Evolutionary conservation across 1,140 invertebrate genomes (phyloP).

Genomic region (Sycobia sp.): DNA sequence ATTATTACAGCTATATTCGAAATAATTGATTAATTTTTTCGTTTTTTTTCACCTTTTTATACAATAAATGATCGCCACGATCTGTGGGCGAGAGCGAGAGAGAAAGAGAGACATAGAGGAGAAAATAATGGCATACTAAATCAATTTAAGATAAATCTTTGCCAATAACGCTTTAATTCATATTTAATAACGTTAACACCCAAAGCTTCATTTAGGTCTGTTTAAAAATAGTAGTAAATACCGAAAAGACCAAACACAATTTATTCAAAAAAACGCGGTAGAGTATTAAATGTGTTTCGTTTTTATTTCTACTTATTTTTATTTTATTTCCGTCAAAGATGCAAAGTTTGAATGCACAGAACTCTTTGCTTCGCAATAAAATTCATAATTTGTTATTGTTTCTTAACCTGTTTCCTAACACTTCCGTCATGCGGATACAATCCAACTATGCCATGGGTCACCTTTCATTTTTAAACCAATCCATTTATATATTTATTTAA

Average conservation of each 20-base stretch:
- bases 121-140: slow-evolving; percentile 3
- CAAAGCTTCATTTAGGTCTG: slow-evolving; percentile 15
- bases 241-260: slow-evolving; percentile 26
- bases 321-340: slow-evolving; percentile 13
- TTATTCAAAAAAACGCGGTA: slow-evolving; percentile 23
- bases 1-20: slow-evolving; percentile 32
- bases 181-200: slow-evolving; percentile 20
- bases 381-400: not conserved
- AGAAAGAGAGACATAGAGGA: too few species aligned
- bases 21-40: slow-evolving; percentile 30
- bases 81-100: slow-evolving; percentile 28
- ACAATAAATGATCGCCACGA: slow-evolving; percentile 26
- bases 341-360: slow-evolving; percentile 21
- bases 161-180: slow-evolving; percentile 15
- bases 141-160: slow-evolving; percentile 22
- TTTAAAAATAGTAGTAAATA: slow-evolving; percentile 33
- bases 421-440: slow-evolving; percentile 45
- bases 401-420: slow-evolving; percentile 20
- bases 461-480: slow-evolving; percentile 24
- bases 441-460: slow-evolving; percentile 37
- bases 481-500: slow-evolving; percentile 11
- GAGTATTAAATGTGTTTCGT: slow-evolving; percentile 14
- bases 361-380: slow-evolving; percentile 21
- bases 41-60: slow-evolving; percentile 18
- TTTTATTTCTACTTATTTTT: not conserved